Percentiles rank a stretch among this genome's conserved stretches.
Conservation (phyloP, 1,140 invertebrate genomes). For the Zaprionus gabonicus region DNA sequence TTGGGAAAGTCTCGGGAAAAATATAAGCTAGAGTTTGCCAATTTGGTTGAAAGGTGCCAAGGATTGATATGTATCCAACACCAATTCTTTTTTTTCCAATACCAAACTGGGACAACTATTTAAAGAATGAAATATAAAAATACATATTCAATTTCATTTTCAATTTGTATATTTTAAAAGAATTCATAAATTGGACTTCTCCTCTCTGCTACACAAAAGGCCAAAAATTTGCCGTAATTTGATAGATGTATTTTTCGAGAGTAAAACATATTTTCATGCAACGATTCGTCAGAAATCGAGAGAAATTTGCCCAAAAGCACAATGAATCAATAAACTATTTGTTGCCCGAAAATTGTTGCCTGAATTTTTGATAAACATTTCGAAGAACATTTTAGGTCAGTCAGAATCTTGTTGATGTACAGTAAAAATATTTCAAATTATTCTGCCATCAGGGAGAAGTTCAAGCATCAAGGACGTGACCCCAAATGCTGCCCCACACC, state of each 20-base stretch:
- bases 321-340: constrained; percentile 8
- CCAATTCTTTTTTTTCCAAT: neutral
- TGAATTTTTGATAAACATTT: neutral
- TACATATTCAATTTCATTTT: neutral
- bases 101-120: neutral
- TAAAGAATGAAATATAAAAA: neutral
- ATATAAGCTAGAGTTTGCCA: neutral
- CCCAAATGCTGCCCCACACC: neutral
- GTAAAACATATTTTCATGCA: neutral
- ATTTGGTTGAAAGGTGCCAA: neutral
- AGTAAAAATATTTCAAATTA: constrained; percentile 1
- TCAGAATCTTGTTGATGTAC: neutral
- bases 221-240: neutral
- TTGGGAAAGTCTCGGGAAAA: neutral
- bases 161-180: neutral
- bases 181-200: too few species aligned
- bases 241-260: neutral
- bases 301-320: neutral
- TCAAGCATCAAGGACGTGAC: constrained; percentile 5
- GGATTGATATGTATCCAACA: neutral
- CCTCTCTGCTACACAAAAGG: neutral
- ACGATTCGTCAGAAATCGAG: neutral
- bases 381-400: neutral
- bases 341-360: neutral
- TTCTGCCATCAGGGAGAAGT: constrained; percentile 7